A percentile compares a stretch with the other conserved stretches of the same genome.
Conservation (phyloP, 2,888 invertebrate species). For the Yponomeuta sedellus region DNA sequence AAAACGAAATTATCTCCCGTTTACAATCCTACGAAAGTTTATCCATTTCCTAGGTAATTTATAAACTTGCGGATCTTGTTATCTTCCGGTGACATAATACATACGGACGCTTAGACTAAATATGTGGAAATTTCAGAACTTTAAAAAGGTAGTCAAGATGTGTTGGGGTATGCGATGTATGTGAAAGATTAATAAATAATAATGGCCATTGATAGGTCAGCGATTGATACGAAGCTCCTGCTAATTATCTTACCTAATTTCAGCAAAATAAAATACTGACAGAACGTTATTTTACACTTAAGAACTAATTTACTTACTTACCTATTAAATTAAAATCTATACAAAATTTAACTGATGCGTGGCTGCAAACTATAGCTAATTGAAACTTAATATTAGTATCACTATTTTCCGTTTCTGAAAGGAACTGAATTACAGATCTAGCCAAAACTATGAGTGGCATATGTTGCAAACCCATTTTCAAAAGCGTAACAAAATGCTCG, state of each 20-base stretch:
- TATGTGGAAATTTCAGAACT: too few relatives aligned
- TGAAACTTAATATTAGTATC: constrained; percentile 64
- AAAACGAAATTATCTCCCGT: too few relatives aligned
- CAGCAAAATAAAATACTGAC: constrained; percentile 10
- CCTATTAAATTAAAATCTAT: background rate
- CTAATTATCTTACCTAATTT: background rate
- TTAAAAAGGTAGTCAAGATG: too few relatives aligned
- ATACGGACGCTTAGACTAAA: too few relatives aligned
- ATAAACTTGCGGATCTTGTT: too few relatives aligned
- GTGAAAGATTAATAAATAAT: background rate
- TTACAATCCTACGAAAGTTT: too few relatives aligned
- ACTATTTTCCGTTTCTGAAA: constrained; percentile 60
- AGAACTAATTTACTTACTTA: constrained; percentile 2
- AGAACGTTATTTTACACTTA: constrained; percentile 3
- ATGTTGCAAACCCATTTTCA: background rate
- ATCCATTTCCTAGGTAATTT: too few relatives aligned
- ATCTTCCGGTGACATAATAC: too few relatives aligned
- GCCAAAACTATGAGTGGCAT: constrained; percentile 10
- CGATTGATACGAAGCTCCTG: background rate
- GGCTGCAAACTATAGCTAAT: constrained; percentile 28
- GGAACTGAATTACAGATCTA: constrained; percentile 49
- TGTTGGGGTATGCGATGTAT: background rate
- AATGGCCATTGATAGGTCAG: background rate
- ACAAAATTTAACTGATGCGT: background rate
- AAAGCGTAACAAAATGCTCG: constrained; percentile 12